These are phyloP conservation scores for Athetis lepigone DNA, from an alignment of 2,888 invertebrate genomes.

Conservation along the genomic window DNA sequence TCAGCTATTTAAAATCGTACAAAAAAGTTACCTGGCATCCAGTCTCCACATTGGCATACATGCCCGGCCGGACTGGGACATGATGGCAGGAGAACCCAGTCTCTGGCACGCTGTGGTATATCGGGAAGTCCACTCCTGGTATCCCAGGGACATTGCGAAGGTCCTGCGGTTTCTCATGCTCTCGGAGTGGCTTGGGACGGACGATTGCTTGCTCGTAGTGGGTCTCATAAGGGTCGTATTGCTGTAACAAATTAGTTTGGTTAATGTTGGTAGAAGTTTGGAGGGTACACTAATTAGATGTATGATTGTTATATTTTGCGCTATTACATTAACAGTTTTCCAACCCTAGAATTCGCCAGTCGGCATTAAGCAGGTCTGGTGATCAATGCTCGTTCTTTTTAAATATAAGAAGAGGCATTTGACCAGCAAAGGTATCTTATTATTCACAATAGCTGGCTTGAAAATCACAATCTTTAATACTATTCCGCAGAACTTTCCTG, in stretches of 20 bases:
- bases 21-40: constrained; percentile 92
- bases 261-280: not conserved
- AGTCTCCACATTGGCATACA: constrained; percentile 97
- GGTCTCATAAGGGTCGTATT: constrained; percentile 79
- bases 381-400: too few species aligned
- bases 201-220: constrained; percentile 79
- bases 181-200: constrained; percentile 83
- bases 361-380: too few species aligned
- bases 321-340: too few species aligned
- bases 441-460: too few species aligned
- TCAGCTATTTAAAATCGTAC: not conserved
- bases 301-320: too few species aligned
- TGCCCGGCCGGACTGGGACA: constrained; percentile 95
- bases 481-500: too few species aligned
- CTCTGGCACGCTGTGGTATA: constrained; percentile 94
- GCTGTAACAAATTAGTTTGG: constrained; percentile 67
- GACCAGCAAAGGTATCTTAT: too few species aligned
- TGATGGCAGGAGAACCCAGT: constrained; percentile 95
- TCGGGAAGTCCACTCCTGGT: constrained; percentile 95
- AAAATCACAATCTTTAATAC: too few species aligned
- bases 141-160: constrained; percentile 95
- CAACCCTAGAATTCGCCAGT: too few species aligned
- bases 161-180: constrained; percentile 93
- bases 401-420: too few species aligned
- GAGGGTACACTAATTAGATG: too few species aligned